Evolutionary conservation across 2,113 vertebrate species (phyloP), one percentile per base, ranked within the genome.

Genomic region (Scalopus aquaticus): DNA sequence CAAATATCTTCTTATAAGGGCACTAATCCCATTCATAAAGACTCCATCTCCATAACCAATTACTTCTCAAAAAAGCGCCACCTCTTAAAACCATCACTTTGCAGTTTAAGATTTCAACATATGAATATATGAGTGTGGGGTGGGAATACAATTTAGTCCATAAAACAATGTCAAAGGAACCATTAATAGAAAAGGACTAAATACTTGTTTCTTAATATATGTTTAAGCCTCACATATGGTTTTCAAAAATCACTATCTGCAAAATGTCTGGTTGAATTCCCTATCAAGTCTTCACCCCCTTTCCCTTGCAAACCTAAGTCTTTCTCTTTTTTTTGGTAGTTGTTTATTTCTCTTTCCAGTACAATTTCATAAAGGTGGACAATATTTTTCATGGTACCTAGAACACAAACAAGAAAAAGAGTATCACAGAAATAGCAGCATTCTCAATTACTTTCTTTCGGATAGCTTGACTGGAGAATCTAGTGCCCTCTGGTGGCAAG

Each of bases 401-500:
- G 62, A 39, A 88, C 62, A 85, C 17, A 77, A 77, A 46, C 4
- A 82, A 67, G 44, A 87, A 54, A 79, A 12, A 72, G 30, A 88
- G 64, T 46, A 67, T 4, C 35, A 90, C 49, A 94, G n/a, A 93
- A 67, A n/a, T 15, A 24, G 51, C 5, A 37, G 37, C 46, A 67
- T 6, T 6, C 16, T 4, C 35, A 80, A 15, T 49, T 17, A 28
- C 64, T 87, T 82, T 80, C 42, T 74, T 42, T 42, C 60, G 2
- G 0, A 44, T 28, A 56, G 10, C 15, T 35, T 24, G 0, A 30
- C 24, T 81, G 90, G 84, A 73, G 64, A 11, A 30, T 84, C 16
- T 91, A 64, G 74, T 39, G 49, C 93, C 91, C 51, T 62, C 91
- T 97, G 11, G 86, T 95, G 95, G 86, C 8, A 56, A 67, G 1